Percentiles rank a stretch among this genome's conserved stretches.
Conservation (phyloP, 92 coral and sea anemone genomes). For the Diadumene lineata region DNA sequence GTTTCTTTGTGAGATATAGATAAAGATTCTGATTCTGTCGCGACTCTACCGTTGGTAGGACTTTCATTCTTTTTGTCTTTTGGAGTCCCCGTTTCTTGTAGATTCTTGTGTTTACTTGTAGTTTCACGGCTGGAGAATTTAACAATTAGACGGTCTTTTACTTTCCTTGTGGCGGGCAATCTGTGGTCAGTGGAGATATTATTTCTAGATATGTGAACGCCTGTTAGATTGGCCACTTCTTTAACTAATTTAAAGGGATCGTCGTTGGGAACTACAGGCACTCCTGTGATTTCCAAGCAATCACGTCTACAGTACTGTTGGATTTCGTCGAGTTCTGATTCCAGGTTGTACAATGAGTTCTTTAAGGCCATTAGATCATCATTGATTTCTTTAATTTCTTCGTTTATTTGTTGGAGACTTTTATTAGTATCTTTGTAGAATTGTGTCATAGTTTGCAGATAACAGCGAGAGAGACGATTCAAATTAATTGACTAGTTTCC, state of each 20-base stretch:
- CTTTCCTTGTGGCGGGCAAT: too few relatives aligned
- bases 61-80: neutral
- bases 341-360: too few relatives aligned
- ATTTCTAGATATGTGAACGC: neutral
- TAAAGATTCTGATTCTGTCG: neutral
- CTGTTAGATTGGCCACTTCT: neutral
- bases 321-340: neutral
- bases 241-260: neutral
- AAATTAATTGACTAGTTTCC: neutral
- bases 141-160: neutral
- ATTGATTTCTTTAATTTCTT: too few relatives aligned
- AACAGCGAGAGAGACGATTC: neutral
- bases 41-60: neutral
- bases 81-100: neutral
- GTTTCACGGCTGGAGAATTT: neutral
- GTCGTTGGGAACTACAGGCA: neutral
- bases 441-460: neutral
- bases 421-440: neutral
- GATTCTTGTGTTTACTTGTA: too few relatives aligned
- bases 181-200: too few relatives aligned
- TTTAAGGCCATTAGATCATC: neutral
- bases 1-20: too few relatives aligned
- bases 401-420: neutral
- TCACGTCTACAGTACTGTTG: neutral
- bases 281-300: neutral